Evolutionary conservation across 2,888 invertebrate genomes (phyloP), one percentile per base, ranked within the genome.

Genomic region (Nudaria mundana): DNA sequence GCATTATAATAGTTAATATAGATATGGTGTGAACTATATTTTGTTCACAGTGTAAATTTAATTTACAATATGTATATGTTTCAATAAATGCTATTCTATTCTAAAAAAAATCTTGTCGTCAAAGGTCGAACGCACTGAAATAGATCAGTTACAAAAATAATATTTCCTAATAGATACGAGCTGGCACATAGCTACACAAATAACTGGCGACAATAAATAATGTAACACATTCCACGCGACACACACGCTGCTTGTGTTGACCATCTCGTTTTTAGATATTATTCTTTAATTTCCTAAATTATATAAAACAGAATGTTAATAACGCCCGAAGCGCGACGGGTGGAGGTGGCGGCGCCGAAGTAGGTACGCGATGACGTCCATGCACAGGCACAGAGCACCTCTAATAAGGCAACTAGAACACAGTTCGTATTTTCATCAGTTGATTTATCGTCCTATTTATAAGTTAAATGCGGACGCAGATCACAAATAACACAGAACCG

Each of bases 41-140:
- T n/a, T n/a, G n/a, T n/a, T n/a, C n/a, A n/a, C n/a, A n/a, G n/a
- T n/a, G n/a, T n/a, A n/a, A n/a, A n/a, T n/a, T n/a, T n/a, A n/a
- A n/a, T n/a, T n/a, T n/a, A n/a, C n/a, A n/a, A n/a, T n/a, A n/a
- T n/a, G n/a, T n/a, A n/a, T n/a, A n/a, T n/a, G n/a, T n/a, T 16
- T 20, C 23, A 20, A 28, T n/a, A 14, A 13, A n/a, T 13, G 26
- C 34, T 3, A 35, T 41, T 40, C 18, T 30, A 14, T 31, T 36
- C 23, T 36, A 45, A 36, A 48, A 23, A 44, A 51, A n/a, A n/a
- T n/a, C 40, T 40, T 48, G 54, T 54, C 45, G 38, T 48, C 45
- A 37, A 51, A 54, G 56, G 54, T 48, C 56, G 36, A 22, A 10
- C 11, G 5, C 15, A 20, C 37, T 30, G 18, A 55, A 56, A 56